Percentiles rank a stretch among this genome's conserved stretches.
phyloP scores from a whole-genome alignment of 2,797 vertebrate genomes.

The Pangasius sanitwongsei region DNA sequence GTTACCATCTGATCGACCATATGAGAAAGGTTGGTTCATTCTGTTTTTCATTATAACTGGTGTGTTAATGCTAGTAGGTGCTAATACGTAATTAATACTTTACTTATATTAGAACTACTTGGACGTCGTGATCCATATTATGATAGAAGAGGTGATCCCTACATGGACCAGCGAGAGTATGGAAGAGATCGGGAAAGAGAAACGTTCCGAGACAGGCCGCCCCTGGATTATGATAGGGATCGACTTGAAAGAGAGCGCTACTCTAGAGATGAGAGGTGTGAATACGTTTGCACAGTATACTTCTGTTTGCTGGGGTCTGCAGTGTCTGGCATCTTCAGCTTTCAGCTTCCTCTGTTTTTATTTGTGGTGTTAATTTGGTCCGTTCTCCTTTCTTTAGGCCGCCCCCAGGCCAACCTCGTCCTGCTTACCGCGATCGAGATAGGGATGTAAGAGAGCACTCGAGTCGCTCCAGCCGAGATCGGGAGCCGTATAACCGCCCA shows the following conservation, averaged over 20 bases:
- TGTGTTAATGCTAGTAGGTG: neutral
- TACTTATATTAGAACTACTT: conserved; percentile 66
- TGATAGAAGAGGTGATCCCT: conserved; percentile 85
- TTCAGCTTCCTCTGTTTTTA: neutral
- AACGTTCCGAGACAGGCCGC: conserved; percentile 76
- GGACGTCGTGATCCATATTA: conserved; percentile 86
- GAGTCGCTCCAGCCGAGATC: conserved; percentile 82
- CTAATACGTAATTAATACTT: neutral
- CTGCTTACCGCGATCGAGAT: conserved; percentile 78
- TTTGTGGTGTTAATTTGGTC: neutral
- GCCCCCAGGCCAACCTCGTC: conserved; percentile 73
- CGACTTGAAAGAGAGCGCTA: conserved; percentile 91
- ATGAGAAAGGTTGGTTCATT: conserved; percentile 83
- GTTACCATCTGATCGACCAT: conserved; percentile 80
- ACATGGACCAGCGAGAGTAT: conserved; percentile 87
- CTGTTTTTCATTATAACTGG: neutral
- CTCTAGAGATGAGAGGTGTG: conserved; percentile 88
- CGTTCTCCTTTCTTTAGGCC: conserved; percentile 63
- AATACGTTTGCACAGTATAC: neutral
- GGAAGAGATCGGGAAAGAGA: conserved; percentile 88
- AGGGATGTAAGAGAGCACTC: conserved; percentile 85
- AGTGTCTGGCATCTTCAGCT: neutral
- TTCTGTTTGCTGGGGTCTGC: neutral
- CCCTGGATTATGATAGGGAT: conserved; percentile 88
- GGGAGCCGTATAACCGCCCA: conserved; percentile 81